A percentile compares a stretch with the other conserved stretches of the same genome.
Conservation (phyloP, 1,140 invertebrate genomes). For the silkworm (Bombyx mori) region ASM3026992v2 NC_085111.1:12418501-12419000, state of each 20-base stretch:
- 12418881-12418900: slow-evolving; percentile 53
- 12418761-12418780: background rate
- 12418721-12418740: background rate
- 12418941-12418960: slow-evolving; percentile 58
- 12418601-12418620: too few relatives aligned
- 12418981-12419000: background rate
- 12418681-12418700: too few relatives aligned
- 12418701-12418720: too few relatives aligned
- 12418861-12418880: slow-evolving; percentile 68
- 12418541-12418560: too few relatives aligned
- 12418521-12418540: too few relatives aligned
- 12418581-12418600: too few relatives aligned
- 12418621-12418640: too few relatives aligned
- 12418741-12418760: background rate
- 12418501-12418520: too few relatives aligned
- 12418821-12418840: background rate
- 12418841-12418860: slow-evolving; percentile 61
- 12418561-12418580: too few relatives aligned
- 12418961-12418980: slow-evolving; percentile 41
- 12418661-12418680: background rate
- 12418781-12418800: background rate
- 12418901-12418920: slow-evolving; percentile 57
- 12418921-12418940: slow-evolving; percentile 29
- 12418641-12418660: background rate
- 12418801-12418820: background rate